Evolutionary conservation across 2,797 vertebrate species (phyloP), one percentile per base, ranked within the genome.

Genomic region (Sebastes steindachneri): DNA sequence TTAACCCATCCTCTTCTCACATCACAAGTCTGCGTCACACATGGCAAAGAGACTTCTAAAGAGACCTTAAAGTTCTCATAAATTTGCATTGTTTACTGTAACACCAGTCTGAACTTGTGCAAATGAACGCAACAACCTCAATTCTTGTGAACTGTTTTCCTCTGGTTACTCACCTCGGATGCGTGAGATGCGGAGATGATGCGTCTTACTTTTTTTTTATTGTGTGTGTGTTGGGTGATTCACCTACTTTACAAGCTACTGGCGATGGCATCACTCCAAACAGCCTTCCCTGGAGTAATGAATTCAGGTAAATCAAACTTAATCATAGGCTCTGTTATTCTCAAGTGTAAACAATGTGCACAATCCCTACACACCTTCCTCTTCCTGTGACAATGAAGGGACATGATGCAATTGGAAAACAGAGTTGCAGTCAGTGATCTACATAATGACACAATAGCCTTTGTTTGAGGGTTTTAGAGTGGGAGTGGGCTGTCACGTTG

Each of bases 161-260:
- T 75, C 26, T 35, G 21, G 73, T 80, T 64, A 77, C 65, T 89
- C 72, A 88, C 54, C 31, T 23, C 7, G 45, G 45, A 48, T 48
- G 45, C 45, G 17, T 48, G 45, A 48, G 15, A 48, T 8, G 45
- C 45, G 7, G 45, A 74, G 57, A 70, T 41, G 45, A 65, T 64
- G 66, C 63, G 53, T 71, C 9, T 72, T 81, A n/a, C 9, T 45
- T 66, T 5, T 33, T 41, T 48, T 48, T 48, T 19, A 17, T 48
- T 48, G 17, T 48, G 17, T 81, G 62, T 7, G 64, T 60, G 60
- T 31, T 31, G 62, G 53, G 65, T 91, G 82, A 92, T 70, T 92
- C 86, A 90, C 21, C 58, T 25, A 21, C 48, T 73, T 69, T 17
- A 84, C 77, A 62, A 79, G 54, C 48, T 70, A 60, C 15, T 28